A percentile compares a stretch with the other conserved stretches of the same genome.
phyloP scores from a whole-genome alignment of 2,797 vertebrate genomes.

The Ctenochaetus hawaiiensis region DNA sequence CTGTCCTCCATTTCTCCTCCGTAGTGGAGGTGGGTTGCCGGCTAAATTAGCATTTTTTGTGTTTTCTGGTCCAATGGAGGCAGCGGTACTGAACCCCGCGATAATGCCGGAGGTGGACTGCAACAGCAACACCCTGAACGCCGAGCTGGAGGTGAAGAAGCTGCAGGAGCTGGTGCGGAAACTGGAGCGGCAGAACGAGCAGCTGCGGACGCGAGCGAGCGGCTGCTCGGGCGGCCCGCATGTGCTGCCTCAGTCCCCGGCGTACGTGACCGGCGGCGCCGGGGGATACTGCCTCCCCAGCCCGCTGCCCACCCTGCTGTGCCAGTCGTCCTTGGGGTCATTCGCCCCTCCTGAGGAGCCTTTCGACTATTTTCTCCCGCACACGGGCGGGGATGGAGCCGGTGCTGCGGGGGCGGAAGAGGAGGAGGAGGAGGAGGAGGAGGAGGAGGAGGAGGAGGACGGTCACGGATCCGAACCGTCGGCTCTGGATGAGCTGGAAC shows the following conservation, averaged over 20 bases:
- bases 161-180: constrained; percentile 94
- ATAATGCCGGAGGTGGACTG: constrained; percentile 87
- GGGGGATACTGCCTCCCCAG: constrained; percentile 77
- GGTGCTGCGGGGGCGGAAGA: constrained; percentile 27
- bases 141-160: constrained; percentile 94
- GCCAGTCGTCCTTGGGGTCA: constrained; percentile 61
- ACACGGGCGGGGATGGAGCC: constrained; percentile 53
- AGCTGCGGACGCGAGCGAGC: constrained; percentile 88
- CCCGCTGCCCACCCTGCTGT: constrained; percentile 82
- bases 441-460: constrained; percentile 38
- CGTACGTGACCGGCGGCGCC: constrained; percentile 31
- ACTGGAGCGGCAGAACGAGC: constrained; percentile 93
- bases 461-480: constrained; percentile 65
- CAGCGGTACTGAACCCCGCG: constrained; percentile 76
- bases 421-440: constrained; percentile 45
- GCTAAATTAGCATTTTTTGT: too few species aligned
- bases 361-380: constrained; percentile 86
- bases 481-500: constrained; percentile 91
- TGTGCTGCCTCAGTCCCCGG: constrained; percentile 59
- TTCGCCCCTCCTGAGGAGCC: constrained; percentile 60
- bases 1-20: constrained; percentile 34
- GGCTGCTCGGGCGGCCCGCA: constrained; percentile 65
- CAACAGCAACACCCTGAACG: constrained; percentile 83
- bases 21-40: neutral
- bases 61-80: constrained; percentile 73